Evolutionary conservation across 1,140 invertebrate genomes (phyloP), one percentile per base, ranked within the genome.

Genomic region (Lethrus apterus): DNA sequence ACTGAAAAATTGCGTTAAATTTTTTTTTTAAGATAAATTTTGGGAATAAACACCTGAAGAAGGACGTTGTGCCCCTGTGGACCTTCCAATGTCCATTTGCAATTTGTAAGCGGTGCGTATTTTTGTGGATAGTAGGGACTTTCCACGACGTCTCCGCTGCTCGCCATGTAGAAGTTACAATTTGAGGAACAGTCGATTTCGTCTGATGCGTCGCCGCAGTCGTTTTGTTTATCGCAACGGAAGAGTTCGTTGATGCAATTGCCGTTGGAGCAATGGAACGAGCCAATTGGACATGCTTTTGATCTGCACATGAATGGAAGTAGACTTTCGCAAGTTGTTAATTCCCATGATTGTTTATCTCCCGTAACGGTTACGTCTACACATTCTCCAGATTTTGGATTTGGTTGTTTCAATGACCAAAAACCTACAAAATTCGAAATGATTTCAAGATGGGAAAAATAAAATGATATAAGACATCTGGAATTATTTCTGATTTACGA

Each of bases 71-170:
- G 89, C 29, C 93, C 93, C 68, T 95, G 81, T 3, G 93, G 93
- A 18, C 91, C 93, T 73, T 98, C 93, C 33, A 98, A 71, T 0
- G 93, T 95, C 93, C 94, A 98, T 70, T 93, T 93, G 67, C 93
- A 98, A 61, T 95, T 90, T 43, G 83, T 83, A 38, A 94, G 79
- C 2, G 90, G 77, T 42, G 79, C 77, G 65, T 98, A 97, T 60
- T 91, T 90, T 56, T 91, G 86, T 1, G 93, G 93, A 68, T 93
- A 96, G 64, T 91, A 93, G 0, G 90, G 88, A 54, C 90, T 93
- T 65, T 93, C 88, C 14, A 98, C 87, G 3, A 92, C 87, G 67
- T 95, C 93, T n/a, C 89, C 89, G 57, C 88, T 90, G 52, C 88
- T 91, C 9, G 86, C 89, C 78, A 93, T 87, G 59, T 95, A 92